These are phyloP conservation scores for Pseudopleuronectes americanus DNA, from an alignment of 2,797 vertebrate genomes.

Conservation along the genomic window DNA sequence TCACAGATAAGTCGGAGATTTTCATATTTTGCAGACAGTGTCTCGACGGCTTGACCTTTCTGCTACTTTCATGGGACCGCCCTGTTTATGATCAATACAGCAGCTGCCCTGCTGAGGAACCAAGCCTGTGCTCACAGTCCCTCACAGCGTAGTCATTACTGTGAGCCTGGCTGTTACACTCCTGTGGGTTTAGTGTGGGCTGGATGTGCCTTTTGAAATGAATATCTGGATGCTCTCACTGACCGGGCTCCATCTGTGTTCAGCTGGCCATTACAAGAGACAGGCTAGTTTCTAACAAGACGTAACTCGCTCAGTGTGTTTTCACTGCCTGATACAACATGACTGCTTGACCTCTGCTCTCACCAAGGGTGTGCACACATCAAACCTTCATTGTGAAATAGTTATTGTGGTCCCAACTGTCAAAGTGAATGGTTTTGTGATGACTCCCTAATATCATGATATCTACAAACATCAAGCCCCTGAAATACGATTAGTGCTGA, in stretches of 20 bases:
- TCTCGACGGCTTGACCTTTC: constrained; percentile 77
- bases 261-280: background rate
- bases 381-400: background rate
- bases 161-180: background rate
- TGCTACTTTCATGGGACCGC: constrained; percentile 65
- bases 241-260: background rate
- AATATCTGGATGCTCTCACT: background rate
- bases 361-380: background rate
- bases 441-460: no score
- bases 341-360: constrained; percentile 1
- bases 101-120: constrained; percentile 51
- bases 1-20: constrained; percentile 76
- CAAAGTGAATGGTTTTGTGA: no score
- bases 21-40: constrained; percentile 81
- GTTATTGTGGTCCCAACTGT: no score
- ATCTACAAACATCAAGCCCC: no score
- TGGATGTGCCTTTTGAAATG: background rate
- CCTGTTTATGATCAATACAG: constrained; percentile 71
- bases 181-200: background rate
- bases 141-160: constrained; percentile 3
- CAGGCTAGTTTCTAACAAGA: background rate
- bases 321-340: background rate
- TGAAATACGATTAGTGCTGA: no score
- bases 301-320: background rate
- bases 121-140: constrained; percentile 28